These are phyloP conservation scores for Acrobasis suavella DNA, from an alignment of 2,888 invertebrate species.

Conservation along the genomic window DNA sequence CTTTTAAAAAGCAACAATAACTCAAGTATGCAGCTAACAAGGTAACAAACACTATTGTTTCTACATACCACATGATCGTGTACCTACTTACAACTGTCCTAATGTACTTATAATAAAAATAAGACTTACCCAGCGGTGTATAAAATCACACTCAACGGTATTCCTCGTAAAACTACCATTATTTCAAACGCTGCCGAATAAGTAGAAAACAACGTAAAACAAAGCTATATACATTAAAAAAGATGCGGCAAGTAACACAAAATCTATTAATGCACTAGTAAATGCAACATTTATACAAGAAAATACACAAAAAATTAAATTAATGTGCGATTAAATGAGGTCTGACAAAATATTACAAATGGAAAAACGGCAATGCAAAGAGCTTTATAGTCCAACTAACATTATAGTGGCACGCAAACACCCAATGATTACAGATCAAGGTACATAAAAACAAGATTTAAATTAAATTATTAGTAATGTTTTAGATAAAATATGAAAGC, in stretches of 20 bases:
- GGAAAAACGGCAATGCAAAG: background rate
- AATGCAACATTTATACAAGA: background rate
- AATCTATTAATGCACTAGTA: background rate
- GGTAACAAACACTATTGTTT: too few relatives aligned
- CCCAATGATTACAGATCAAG: background rate
- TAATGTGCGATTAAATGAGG: conserved; percentile 2
- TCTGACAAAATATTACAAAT: background rate
- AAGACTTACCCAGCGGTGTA: conserved; percentile 59
- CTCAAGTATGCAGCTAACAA: too few relatives aligned
- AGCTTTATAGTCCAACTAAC: conserved; percentile 28
- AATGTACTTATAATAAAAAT: conserved; percentile 5
- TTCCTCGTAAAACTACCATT: conserved; percentile 52
- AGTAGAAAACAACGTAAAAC: background rate
- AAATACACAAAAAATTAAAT: background rate
- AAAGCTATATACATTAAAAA: background rate
- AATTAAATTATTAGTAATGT: background rate
- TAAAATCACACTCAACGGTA: conserved; percentile 55
- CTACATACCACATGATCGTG: too few relatives aligned
- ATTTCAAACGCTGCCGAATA: conserved; percentile 29
- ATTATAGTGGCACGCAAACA: conserved; percentile 2
- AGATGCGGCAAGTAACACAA: background rate
- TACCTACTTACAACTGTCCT: background rate
- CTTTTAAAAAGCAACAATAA: too few relatives aligned
- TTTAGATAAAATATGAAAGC: conserved; percentile 3
- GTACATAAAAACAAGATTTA: background rate